Evolutionary conservation across 2,797 vertebrate species (phyloP).

Genomic region (Premnoplex brunnescens): DNA sequence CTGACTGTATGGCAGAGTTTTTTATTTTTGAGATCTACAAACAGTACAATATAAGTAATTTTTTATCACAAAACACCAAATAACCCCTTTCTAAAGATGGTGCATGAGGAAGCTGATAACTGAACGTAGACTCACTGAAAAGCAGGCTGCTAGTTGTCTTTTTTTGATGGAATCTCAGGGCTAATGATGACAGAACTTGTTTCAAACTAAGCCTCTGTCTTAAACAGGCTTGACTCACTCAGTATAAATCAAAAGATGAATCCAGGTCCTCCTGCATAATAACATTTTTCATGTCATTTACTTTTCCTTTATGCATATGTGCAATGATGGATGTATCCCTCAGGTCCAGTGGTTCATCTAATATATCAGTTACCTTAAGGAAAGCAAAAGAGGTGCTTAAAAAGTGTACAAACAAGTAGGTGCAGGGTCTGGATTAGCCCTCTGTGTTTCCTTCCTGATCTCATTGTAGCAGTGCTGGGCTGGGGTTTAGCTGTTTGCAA

Average conservation of each 20-base stretch:
- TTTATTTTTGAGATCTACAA: neutral
- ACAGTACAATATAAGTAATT: neutral
- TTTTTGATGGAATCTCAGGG: neutral
- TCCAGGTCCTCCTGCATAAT: neutral
- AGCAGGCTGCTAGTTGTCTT: neutral
- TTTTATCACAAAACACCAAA: neutral
- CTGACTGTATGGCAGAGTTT: neutral
- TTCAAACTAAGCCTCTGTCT: neutral
- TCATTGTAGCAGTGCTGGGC: neutral
- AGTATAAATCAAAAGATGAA: slow-evolving; percentile 30
- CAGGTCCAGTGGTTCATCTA: neutral
- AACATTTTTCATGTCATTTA: neutral
- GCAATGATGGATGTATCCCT: neutral
- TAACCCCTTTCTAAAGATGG: neutral
- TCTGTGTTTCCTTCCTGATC: neutral
- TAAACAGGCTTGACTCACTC: neutral
- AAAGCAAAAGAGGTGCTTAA: neutral
- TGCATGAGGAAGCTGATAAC: neutral
- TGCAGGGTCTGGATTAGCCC: neutral
- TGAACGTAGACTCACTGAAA: neutral
- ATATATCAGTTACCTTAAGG: neutral
- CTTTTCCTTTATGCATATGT: neutral
- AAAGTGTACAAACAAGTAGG: neutral
- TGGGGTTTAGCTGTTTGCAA: neutral
- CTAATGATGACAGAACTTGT: neutral